These are phyloP conservation scores for Gasteruption jaculator DNA, from an alignment of 2,888 invertebrate genomes.

Conservation along the genomic window DNA sequence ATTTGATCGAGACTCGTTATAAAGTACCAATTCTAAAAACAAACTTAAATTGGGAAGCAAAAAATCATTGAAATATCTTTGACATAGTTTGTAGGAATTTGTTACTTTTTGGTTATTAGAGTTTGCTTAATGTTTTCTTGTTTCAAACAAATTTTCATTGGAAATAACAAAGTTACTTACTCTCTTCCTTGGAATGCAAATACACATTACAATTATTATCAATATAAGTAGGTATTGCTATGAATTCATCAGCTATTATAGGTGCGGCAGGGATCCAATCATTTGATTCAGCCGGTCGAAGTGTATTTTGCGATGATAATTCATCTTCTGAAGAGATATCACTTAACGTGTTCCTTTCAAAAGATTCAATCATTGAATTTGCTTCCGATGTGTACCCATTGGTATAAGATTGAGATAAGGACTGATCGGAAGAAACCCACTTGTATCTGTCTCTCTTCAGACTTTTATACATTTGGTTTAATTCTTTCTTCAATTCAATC, in stretches of 20 bases:
- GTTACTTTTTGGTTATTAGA: too few relatives aligned
- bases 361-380: slow-evolving; percentile 7
- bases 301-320: too few relatives aligned
- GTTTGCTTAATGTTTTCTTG: too few relatives aligned
- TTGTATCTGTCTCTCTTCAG: too few relatives aligned
- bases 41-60: too few relatives aligned
- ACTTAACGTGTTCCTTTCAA: slow-evolving; percentile 7
- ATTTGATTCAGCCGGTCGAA: slow-evolving; percentile 35
- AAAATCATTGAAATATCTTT: too few relatives aligned
- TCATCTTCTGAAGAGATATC: slow-evolving; percentile 6
- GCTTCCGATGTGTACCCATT: slow-evolving; percentile 1
- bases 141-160: too few relatives aligned
- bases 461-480: slow-evolving; percentile 6
- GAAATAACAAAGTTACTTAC: slow-evolving; percentile 23
- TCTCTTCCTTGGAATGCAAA: slow-evolving; percentile 43
- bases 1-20: too few relatives aligned
- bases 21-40: too few relatives aligned
- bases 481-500: slow-evolving; percentile 29
- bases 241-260: slow-evolving; percentile 55
- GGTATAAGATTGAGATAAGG: background rate
- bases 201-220: slow-evolving; percentile 54
- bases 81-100: too few relatives aligned
- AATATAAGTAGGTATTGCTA: slow-evolving; percentile 62
- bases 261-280: slow-evolving; percentile 62
- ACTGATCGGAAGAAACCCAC: too few relatives aligned